Base-by-base conservation (phyloP, 2,797 vertebrate genomes). In the Benthosema pterotum region DNA sequence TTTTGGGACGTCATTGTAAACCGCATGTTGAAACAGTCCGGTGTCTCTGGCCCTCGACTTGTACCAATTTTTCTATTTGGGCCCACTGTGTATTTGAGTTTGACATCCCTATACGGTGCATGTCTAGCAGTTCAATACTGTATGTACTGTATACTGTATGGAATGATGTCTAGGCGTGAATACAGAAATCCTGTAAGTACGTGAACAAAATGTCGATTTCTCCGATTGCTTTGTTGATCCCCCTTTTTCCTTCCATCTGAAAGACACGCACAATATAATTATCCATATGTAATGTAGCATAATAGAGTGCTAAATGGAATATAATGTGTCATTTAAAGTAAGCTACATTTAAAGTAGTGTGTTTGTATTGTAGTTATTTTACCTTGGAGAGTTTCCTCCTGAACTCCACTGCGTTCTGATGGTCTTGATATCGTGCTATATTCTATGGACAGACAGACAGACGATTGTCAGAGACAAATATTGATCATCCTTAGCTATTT, bases 171-270 rank as follows among this genome's bases (percentile, higher is more conserved):
- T 28, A 28, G 51, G 25, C 14, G n/a, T 49, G n/a, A 19, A 82
- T 0, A 58, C 88, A 90, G 77, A 48, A 85, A n/a, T 87, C 85
- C 32, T 82, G 73, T 63, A 90, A 79, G 68, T 80, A 82, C 0
- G 67, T 59, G 63, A 82, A 90, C 1, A 90, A 70, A 74, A 90
- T 89, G 71, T 87, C 73, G 43, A 87, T 66, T 65, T 90, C 89
- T 16, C 86, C 74, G 12, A 87, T 11, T 0, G 89, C 89, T 28
- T 90, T 90, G 63, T 22, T 79, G 0, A 86, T 42, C 0, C 82
- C 83, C 1, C 1, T 57, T 2, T 72, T 28, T 0, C 16, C 43
- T 0, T 53, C 80, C 80, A 86, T 82, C 88, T 90, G 72, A 68
- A 12, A 72, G 5, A 45, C 25, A 14, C 8, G 50, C 0, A 60